phyloP scores from a whole-genome alignment of 2,113 vertebrate species.

The Erythrolamprus reginae region DNA sequence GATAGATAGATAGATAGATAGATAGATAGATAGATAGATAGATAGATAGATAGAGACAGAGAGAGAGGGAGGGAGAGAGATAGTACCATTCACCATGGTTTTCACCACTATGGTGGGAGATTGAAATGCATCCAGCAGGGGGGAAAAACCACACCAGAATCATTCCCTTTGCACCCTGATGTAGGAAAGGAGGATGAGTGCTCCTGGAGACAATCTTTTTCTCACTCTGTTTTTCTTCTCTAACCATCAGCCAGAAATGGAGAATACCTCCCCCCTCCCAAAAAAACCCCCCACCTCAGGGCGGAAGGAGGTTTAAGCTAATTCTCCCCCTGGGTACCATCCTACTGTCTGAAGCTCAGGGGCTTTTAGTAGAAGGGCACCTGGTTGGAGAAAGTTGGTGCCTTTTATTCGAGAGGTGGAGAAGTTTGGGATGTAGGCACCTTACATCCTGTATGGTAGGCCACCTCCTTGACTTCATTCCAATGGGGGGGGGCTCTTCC shows the following conservation, averaged over 20 bases:
- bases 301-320: background rate
- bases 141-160: background rate
- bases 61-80: too few relatives aligned
- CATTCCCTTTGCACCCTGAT: background rate
- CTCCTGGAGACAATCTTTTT: background rate
- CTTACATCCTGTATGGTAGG: too few relatives aligned
- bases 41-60: too few relatives aligned
- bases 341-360: background rate
- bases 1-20: too few relatives aligned
- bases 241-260: background rate
- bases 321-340: background rate
- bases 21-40: too few relatives aligned
- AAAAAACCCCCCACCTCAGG: background rate
- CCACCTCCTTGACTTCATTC: too few relatives aligned
- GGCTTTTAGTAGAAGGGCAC: background rate
- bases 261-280: too few relatives aligned
- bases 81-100: background rate
- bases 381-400: background rate
- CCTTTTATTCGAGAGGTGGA: background rate
- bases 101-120: background rate
- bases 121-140: background rate
- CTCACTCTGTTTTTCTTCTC: too few relatives aligned
- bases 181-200: background rate
- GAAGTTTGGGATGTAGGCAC: background rate
- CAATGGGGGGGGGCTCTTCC: too few relatives aligned